Conservation (phyloP, 2,113 vertebrate species). For the Anser cygnoides region DNA sequence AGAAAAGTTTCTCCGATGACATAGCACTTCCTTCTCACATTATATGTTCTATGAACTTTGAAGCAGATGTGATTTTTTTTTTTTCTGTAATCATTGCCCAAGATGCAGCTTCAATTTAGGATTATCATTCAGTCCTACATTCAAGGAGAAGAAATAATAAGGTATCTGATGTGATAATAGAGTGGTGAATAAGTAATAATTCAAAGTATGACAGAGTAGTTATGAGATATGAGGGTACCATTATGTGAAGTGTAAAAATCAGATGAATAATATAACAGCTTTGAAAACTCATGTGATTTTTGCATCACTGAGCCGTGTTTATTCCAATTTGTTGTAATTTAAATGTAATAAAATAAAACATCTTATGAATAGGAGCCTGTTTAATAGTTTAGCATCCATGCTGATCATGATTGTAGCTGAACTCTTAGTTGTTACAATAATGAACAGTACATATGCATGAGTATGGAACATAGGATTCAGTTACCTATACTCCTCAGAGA, state of each 20-base stretch:
- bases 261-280: not conserved
- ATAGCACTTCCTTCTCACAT: not conserved
- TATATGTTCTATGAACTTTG: not conserved
- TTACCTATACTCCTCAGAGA: not conserved
- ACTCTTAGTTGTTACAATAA: not conserved
- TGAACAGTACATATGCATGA: not conserved
- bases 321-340: slow-evolving; percentile 10
- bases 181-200: not conserved
- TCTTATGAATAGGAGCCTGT: not conserved
- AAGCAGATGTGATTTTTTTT: not conserved
- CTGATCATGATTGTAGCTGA: not conserved
- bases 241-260: slow-evolving; percentile 24
- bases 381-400: not conserved
- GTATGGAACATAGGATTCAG: not conserved
- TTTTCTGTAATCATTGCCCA: not conserved
- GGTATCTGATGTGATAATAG: not conserved
- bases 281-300: slow-evolving; percentile 2
- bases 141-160: not conserved
- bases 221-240: not conserved
- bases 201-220: slow-evolving; percentile 5
- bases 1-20: not conserved
- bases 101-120: not conserved
- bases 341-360: not conserved
- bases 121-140: not conserved
- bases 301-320: not conserved